Evolutionary conservation across 2,888 invertebrate genomes (phyloP).

Genomic region (Cataglyphis altisquamis): DNA sequence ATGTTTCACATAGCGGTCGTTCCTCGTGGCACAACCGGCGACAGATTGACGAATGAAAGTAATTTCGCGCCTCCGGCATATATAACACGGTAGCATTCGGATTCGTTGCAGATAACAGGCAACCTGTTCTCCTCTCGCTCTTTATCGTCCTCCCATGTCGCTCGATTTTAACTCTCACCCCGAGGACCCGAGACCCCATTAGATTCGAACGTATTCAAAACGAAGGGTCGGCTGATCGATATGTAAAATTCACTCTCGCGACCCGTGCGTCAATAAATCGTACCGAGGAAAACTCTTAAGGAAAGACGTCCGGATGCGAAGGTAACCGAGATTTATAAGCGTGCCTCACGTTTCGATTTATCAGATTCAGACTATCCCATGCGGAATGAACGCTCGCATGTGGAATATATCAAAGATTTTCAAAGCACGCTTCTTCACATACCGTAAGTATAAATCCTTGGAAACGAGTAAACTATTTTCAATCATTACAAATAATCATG

Average conservation of each 20-base stretch:
- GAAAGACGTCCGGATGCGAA: constrained; percentile 56
- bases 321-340: constrained; percentile 69
- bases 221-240: constrained; percentile 72
- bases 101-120: constrained; percentile 63
- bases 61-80: constrained; percentile 57
- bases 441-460: background rate
- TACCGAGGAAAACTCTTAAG: constrained; percentile 57
- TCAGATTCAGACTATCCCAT: constrained; percentile 50
- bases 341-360: constrained; percentile 62
- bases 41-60: constrained; percentile 73
- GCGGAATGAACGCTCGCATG: constrained; percentile 39
- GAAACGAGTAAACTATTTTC: background rate
- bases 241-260: constrained; percentile 77
- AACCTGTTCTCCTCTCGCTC: constrained; percentile 37
- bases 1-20: constrained; percentile 40
- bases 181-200: constrained; percentile 47
- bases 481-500: background rate
- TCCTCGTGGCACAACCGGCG: constrained; percentile 23
- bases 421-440: background rate
- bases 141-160: background rate
- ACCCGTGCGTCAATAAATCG: constrained; percentile 74
- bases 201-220: constrained; percentile 72
- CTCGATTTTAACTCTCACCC: constrained; percentile 51
- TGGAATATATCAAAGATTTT: constrained; percentile 3
- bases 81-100: constrained; percentile 46